Evolutionary conservation across 2,888 invertebrate genomes (phyloP), one percentile per base, ranked within the genome.

Genomic region (Prosopocoilus inquinatus): DNA sequence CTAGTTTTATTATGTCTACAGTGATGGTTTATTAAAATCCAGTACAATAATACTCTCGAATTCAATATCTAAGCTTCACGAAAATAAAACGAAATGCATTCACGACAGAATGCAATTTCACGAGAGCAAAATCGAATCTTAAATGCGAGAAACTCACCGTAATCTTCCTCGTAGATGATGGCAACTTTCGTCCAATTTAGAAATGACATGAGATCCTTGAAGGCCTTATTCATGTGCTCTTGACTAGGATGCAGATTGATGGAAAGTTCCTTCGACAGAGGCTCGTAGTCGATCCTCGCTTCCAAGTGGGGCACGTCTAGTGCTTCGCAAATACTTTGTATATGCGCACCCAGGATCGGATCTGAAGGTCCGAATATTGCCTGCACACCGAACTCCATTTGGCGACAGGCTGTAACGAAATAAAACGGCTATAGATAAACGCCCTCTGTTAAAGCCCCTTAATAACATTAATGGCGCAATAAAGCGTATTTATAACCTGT

Each of bases 281-380:
- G 80, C 68, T 87, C 87, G 64, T 86, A 82, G 74, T 88, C 87
- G 59, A 88, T 80, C 39, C 88, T 78, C 1, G 88, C 88, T 68
- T 94, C 91, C 47, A 96, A 80, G 71, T 96, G 94, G 0, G 96
- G 96, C n/a, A 94, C 87, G 73, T 94, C 91, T 50, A 95, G 79
- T 0, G 94, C 88, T 64, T 90, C 90, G 73, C 94, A 93, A 73
- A 96, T 90, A 44, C 93, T 92, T 72, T 91, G 90, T 46, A 96
- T 86, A 65, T 95, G 93, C 0, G 88, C 83, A 0, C 92, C 90
- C 9, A 94, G 79, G 38, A 90, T 79, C 1, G 91, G 88, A 66
- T 94, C 93, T 9, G 91, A 88, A 5, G 93, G 92, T 7, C 95
- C 95, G 74, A 94, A 92, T 67, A 94, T 83, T 3, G 91, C 93